Conservation (phyloP, 1,140 invertebrate species). For the Hydropsyche tenuis region DNA sequence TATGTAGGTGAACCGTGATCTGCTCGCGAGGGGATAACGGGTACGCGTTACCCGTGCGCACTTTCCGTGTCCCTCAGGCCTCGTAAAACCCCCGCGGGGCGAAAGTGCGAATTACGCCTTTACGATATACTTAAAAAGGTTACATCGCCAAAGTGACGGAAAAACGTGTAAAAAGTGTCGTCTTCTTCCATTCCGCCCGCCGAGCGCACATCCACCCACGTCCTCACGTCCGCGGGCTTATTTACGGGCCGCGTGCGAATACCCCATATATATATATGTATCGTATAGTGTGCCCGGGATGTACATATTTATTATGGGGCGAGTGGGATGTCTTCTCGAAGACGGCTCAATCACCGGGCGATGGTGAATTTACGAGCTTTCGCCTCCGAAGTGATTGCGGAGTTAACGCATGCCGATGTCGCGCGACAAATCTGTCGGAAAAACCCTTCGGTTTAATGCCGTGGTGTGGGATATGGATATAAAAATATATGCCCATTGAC, state of each 20-base stretch:
- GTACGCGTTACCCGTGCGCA: neutral
- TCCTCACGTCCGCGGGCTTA: neutral
- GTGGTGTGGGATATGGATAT: no score
- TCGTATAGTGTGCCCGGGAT: no score
- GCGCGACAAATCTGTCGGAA: no score
- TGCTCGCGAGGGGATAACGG: conserved; percentile 5
- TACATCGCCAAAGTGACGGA: conserved; percentile 46
- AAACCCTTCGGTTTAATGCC: no score
- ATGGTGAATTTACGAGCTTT: conserved; percentile 14
- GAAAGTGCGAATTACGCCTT: conserved; percentile 41
- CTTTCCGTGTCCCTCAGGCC: conserved; percentile 13
- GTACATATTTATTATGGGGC: conserved; percentile 14
- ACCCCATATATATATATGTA: neutral
- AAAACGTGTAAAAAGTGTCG: conserved; percentile 33
- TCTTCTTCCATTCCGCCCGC: neutral
- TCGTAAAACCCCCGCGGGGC: conserved; percentile 33
- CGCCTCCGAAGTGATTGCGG: conserved; percentile 2
- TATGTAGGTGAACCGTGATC: conserved; percentile 35
- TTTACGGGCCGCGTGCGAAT: neutral
- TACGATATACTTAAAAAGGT: conserved; percentile 49
- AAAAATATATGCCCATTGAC: no score
- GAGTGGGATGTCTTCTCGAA: conserved; percentile 2
- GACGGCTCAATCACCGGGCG: conserved; percentile 24
- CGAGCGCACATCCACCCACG: neutral
- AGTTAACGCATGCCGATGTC: no score